Evolutionary conservation across 2,888 invertebrate species (phyloP).

Genomic region (Orthosia gracilis): DNA sequence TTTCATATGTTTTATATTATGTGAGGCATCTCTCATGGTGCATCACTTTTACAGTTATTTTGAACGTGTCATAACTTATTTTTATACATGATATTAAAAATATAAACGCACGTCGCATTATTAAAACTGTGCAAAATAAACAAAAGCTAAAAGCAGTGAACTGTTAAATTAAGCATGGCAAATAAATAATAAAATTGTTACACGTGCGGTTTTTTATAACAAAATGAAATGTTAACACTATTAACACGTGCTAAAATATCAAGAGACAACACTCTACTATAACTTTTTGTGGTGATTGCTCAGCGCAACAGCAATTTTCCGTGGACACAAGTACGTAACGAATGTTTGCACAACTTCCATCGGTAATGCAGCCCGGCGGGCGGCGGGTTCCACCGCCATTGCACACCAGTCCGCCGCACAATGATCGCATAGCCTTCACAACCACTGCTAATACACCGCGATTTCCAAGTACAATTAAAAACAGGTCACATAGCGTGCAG

Average conservation of each 20-base stretch:
- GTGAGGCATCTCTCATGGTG: conserved; percentile 42
- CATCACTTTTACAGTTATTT: conserved; percentile 3
- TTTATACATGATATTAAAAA: not conserved
- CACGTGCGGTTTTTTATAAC: conserved; percentile 31
- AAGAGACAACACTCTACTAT: conserved; percentile 58
- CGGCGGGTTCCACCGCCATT: conserved; percentile 52
- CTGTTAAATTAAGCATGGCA: conserved; percentile 31
- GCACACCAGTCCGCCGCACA: conserved; percentile 58
- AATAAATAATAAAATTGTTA: conserved; percentile 23
- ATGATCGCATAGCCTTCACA: conserved; percentile 52
- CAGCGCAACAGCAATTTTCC: conserved; percentile 67
- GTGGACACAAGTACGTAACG: conserved; percentile 69
- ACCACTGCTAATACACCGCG: conserved; percentile 59
- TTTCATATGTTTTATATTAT: conserved; percentile 76
- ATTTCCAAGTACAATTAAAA: conserved; percentile 68
- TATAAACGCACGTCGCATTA: not conserved
- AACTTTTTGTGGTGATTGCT: conserved; percentile 67
- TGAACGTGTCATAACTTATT: not conserved
- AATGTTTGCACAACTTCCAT: conserved; percentile 71
- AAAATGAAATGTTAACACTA: conserved; percentile 64
- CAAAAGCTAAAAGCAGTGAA: conserved; percentile 17
- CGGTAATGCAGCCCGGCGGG: conserved; percentile 55
- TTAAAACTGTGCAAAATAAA: conserved; percentile 13
- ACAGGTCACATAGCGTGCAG: conserved; percentile 49
- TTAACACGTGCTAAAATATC: conserved; percentile 64